phyloP scores from a whole-genome alignment of 1,140 invertebrate species.

The Homalodisca vitripennis region DNA sequence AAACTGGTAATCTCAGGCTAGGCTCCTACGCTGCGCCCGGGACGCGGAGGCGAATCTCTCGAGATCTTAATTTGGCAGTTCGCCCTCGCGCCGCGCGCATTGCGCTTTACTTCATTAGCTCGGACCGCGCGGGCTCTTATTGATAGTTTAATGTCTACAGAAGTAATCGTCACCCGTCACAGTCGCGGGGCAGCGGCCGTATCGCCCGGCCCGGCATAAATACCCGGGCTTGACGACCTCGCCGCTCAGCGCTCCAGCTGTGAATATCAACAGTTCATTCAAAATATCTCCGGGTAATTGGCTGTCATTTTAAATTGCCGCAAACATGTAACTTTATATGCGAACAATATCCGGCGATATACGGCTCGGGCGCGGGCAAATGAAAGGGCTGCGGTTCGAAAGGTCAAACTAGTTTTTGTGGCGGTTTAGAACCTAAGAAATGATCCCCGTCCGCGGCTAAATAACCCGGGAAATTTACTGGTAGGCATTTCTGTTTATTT shows the following conservation, averaged over 20 bases:
- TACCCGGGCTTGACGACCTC: not conserved
- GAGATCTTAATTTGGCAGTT: too few species aligned
- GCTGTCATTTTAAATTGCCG: constrained; percentile 23
- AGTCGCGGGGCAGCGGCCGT: not conserved
- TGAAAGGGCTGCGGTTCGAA: constrained; percentile 11
- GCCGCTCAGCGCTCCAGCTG: not conserved
- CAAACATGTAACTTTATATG: constrained; percentile 23
- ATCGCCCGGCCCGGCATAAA: not conserved
- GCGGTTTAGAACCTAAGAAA: not conserved
- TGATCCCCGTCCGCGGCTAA: not conserved
- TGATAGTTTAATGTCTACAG: too few species aligned
- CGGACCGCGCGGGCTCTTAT: too few species aligned
- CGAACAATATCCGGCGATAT: constrained; percentile 21
- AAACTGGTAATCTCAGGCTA: constrained; percentile 13
- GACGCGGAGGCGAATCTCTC: too few species aligned
- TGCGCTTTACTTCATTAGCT: too few species aligned
- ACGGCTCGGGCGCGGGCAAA: constrained; percentile 1
- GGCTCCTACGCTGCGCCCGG: too few species aligned
- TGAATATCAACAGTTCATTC: constrained; percentile 17
- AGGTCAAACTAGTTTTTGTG: constrained; percentile 17
- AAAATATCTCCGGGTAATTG: constrained; percentile 15
- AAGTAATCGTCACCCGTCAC: not conserved
- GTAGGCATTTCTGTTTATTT: too few species aligned
- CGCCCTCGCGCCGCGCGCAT: too few species aligned
- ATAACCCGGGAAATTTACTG: constrained; percentile 5